Conservation (phyloP, 2,888 invertebrate genomes). For the Leptopilina syphax region DNA sequence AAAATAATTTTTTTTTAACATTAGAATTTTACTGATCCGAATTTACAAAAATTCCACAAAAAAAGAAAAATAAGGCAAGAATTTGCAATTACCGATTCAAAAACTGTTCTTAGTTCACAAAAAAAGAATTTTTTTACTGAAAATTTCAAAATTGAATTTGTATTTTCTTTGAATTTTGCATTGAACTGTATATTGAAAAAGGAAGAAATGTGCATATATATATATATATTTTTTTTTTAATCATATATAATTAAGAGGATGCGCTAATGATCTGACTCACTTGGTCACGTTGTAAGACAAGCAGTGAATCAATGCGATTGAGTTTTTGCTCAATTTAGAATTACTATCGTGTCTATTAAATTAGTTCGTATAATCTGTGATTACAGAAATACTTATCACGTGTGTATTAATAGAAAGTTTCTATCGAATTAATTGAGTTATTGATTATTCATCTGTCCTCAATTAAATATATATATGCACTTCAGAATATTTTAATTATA, state of each 20-base stretch:
- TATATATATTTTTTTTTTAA: not conserved
- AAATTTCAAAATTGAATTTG: too few species aligned
- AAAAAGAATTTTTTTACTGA: too few species aligned
- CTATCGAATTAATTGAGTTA: not conserved
- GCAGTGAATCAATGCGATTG: not conserved
- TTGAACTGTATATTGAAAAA: not conserved
- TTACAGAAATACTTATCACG: not conserved
- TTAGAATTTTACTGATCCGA: too few species aligned
- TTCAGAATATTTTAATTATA: not conserved
- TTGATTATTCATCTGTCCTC: slow-evolving; percentile 6
- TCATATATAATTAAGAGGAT: not conserved
- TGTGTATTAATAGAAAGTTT: slow-evolving; percentile 20
- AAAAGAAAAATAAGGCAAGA: too few species aligned
- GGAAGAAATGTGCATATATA: not conserved
- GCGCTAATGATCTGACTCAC: slow-evolving; percentile 4
- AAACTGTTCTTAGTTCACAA: too few species aligned
- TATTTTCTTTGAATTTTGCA: too few species aligned
- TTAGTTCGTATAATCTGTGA: slow-evolving; percentile 5
- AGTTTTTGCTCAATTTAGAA: slow-evolving; percentile 30
- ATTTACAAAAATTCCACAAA: too few species aligned
- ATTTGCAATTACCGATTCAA: too few species aligned
- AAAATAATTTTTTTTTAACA: too few species aligned
- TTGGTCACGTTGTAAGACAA: slow-evolving; percentile 11
- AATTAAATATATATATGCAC: not conserved
- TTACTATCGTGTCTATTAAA: slow-evolving; percentile 7